phyloP scores from a whole-genome alignment of 35 echinoderm and acorn worm species.

The Ptychodera flava region DNA sequence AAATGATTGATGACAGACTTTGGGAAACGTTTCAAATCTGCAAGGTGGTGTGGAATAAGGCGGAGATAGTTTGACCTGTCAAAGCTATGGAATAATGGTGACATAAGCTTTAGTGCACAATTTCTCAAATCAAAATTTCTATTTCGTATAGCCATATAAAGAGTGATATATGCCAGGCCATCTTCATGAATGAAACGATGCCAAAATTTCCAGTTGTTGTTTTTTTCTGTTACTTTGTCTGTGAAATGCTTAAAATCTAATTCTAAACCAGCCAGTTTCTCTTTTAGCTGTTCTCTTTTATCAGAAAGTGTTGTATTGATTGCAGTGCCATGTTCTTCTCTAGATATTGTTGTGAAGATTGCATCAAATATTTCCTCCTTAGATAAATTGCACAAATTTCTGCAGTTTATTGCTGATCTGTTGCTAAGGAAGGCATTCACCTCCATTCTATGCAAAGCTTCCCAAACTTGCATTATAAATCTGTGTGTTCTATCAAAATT shows the following conservation, averaged over 20 bases:
- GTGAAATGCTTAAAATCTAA: constrained; percentile 18
- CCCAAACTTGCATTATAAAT: constrained; percentile 32
- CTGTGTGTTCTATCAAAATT: constrained; percentile 25
- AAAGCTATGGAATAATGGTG: constrained; percentile 19
- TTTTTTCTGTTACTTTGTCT: constrained; percentile 20
- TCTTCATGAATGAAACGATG: constrained; percentile 23
- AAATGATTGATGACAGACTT: constrained; percentile 17
- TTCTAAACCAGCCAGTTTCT: background rate
- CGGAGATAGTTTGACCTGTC: constrained; percentile 16
- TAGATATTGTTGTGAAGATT: constrained; percentile 12
- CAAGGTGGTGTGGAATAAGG: constrained; percentile 21
- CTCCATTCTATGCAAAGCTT: constrained; percentile 9
- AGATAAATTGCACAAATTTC: constrained; percentile 5
- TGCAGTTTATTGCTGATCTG: constrained; percentile 19
- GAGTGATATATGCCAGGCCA: constrained; percentile 24
- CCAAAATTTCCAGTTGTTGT: constrained; percentile 28
- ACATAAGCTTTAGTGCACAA: constrained; percentile 16
- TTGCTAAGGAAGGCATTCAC: constrained; percentile 11
- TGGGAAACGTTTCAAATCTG: constrained; percentile 19
- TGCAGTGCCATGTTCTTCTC: constrained; percentile 19
- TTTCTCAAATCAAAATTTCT: constrained; percentile 24
- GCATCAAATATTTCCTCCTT: background rate
- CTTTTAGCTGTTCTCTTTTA: background rate
- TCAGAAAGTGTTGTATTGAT: background rate
- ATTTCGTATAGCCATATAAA: constrained; percentile 30